Evolutionary conservation across 1,140 invertebrate genomes (phyloP), one percentile per base, ranked within the genome.

Genomic region (Aphis gossypii): DNA sequence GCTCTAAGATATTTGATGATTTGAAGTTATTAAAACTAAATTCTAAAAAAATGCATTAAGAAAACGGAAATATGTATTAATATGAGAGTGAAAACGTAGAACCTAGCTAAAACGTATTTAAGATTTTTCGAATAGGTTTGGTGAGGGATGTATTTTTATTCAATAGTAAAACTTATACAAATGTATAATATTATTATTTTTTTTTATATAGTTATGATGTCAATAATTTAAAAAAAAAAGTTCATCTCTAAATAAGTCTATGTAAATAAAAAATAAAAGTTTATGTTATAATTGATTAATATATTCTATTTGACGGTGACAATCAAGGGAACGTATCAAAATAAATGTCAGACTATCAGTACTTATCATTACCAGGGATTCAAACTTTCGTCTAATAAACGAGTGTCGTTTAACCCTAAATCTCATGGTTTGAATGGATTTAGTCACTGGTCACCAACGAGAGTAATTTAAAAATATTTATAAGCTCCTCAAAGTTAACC

Each of bases 401-500:
- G 86, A 88, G 46, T 20, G 7, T 88, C 44, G 48, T 51, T 88
- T 88, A 51, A 51, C 20, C 2, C 44, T 6, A 18, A 51, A 21
- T 35, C 18, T 8, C 18, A 9, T 14, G 86, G 86, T 88, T 46
- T n/a, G 44, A 51, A 51, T 51, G 20, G 86, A 88, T 51, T 88
- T 51, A 51, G n/a, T 88, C 30, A 35, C 41, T 87, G 44, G 84
- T 87, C 84, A 87, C 44, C 25, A n/a, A 48, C 30, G 30, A n/a
- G 84, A 88, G 30, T 48, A 88, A 51, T 88, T 88, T 35, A 51
- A 88, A 88, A 88, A 88, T 51, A 88, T 88, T n/a, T 88, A 88
- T 51, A 51, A 51, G 51, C 0, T 35, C 86, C 46, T 23, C 30
- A 5, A n/a, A 76, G 60, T 11, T 76, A 35, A 88, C 83, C 11